Percentiles rank a stretch among this genome's conserved stretches.
Conservation (phyloP, 2,113 vertebrate genomes). For the Azemiops feae region DNA sequence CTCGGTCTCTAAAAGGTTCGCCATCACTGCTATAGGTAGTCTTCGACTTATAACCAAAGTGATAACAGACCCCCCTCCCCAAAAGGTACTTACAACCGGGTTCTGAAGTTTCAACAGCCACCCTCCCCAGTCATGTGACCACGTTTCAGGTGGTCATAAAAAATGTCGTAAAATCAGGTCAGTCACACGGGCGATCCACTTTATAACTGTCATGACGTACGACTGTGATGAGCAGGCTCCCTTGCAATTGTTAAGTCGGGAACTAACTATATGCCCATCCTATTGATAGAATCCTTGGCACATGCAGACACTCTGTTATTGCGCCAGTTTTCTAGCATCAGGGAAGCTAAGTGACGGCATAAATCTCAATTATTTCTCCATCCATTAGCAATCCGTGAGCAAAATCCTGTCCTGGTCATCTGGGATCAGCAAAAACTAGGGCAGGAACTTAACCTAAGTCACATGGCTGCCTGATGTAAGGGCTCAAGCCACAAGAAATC, state of each 20-base stretch:
- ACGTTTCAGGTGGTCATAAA: not conserved
- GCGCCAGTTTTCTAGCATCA: not conserved
- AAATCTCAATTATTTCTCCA: not conserved
- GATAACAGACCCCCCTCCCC: not conserved
- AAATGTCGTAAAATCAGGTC: not conserved
- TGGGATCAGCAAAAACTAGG: not conserved
- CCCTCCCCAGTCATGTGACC: not conserved
- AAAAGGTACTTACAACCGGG: too few relatives aligned
- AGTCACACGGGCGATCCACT: not conserved
- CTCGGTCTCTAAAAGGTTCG: too few relatives aligned
- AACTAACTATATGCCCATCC: not conserved
- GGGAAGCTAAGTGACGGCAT: not conserved
- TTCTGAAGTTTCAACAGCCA: not conserved
- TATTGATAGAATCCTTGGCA: not conserved
- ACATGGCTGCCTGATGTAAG: not conserved
- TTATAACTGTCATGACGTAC: not conserved
- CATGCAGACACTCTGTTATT: not conserved
- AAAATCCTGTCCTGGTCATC: not conserved
- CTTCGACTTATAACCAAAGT: not conserved
- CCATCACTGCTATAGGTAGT: too few relatives aligned
- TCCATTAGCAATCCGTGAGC: too few relatives aligned
- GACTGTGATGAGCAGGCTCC: not conserved
- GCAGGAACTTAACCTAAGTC: not conserved
- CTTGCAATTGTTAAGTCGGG: not conserved
- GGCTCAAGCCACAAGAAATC: too few relatives aligned